Evolutionary conservation across 2,113 vertebrate species (phyloP).

Genomic region (Psophia crepitans): DNA sequence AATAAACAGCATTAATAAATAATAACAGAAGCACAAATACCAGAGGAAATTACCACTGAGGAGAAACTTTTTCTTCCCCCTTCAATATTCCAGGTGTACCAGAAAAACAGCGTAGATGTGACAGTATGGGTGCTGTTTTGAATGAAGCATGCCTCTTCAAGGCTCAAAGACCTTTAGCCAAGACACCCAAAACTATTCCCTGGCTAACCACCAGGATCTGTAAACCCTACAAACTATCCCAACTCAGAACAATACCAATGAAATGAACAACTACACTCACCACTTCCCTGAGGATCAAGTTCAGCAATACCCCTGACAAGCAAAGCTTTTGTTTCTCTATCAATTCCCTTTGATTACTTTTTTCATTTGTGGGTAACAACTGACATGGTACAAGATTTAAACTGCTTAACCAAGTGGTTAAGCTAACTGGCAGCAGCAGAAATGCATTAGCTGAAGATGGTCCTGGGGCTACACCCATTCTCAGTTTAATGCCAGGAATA

Average conservation of each 20-base stretch:
- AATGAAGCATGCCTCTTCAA: not conserved
- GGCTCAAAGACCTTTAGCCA: not conserved
- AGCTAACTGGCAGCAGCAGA: not conserved
- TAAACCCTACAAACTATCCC: not conserved
- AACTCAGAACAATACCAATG: not conserved
- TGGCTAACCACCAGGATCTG: not conserved
- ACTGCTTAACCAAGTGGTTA: not conserved
- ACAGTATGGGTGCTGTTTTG: not conserved
- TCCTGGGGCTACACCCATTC: not conserved
- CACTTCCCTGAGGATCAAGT: not conserved
- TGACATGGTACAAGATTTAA: not conserved
- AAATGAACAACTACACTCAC: not conserved
- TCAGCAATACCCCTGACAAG: not conserved
- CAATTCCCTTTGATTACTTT: not conserved
- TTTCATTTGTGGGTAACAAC: not conserved
- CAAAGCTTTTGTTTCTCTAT: not conserved
- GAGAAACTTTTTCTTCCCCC: not conserved
- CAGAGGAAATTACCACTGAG: not conserved
- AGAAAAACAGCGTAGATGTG: rapidly evolving
- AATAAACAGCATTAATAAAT: not conserved
- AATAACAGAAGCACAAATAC: not conserved
- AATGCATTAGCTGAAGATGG: rapidly evolving
- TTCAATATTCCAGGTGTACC: not conserved
- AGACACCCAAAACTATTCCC: not conserved
- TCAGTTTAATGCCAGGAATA: not conserved